These are phyloP conservation scores for Orestias chungarensis DNA, from an alignment of 2,797 vertebrate genomes.

Conservation along the genomic window DNA sequence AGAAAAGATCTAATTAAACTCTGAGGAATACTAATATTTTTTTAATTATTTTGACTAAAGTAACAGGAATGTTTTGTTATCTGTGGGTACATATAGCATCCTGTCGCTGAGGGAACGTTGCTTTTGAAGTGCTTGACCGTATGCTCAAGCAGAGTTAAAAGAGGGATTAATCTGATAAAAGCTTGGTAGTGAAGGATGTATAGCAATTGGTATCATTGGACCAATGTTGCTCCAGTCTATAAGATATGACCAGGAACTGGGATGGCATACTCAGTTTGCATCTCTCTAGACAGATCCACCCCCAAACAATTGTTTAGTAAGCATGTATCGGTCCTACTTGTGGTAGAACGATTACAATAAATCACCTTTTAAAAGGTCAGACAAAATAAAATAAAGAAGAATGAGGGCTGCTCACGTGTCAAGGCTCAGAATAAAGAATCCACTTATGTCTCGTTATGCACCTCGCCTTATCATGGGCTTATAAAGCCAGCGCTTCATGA, in stretches of 20 bases:
- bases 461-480: constrained; percentile 14
- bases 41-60: background rate
- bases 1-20: background rate
- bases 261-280: background rate
- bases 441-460: constrained; percentile 12
- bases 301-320: background rate
- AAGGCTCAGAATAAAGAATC: constrained; percentile 17
- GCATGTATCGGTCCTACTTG: no score
- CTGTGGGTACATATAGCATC: background rate
- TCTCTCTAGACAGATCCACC: background rate
- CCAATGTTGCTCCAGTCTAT: background rate
- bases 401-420: constrained; percentile 17
- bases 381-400: constrained; percentile 30
- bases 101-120: no score
- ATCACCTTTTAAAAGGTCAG: background rate
- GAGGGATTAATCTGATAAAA: background rate
- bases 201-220: background rate
- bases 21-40: background rate
- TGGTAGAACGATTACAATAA: background rate
- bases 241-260: background rate
- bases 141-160: background rate
- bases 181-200: background rate
- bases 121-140: background rate
- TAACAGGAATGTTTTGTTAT: background rate
- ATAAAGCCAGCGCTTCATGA: constrained; percentile 4